These are phyloP conservation scores for Eupithecia vulgata DNA, from an alignment of 2,888 invertebrate genomes.

Conservation along the genomic window DNA sequence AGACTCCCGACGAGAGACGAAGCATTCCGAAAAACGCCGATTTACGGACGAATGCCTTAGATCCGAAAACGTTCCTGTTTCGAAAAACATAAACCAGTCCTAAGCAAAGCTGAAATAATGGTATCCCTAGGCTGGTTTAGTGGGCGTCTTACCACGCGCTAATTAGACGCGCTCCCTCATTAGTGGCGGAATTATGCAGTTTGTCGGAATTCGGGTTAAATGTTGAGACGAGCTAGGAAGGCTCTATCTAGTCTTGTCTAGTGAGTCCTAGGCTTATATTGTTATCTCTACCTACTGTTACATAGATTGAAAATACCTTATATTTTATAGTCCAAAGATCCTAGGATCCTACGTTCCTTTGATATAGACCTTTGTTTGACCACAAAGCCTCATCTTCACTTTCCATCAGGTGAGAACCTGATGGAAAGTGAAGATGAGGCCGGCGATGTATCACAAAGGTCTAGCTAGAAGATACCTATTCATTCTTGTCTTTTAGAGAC, in stretches of 20 bases:
- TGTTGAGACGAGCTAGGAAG: constrained; percentile 39
- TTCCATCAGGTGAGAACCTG: too few relatives aligned
- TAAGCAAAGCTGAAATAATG: constrained; percentile 5
- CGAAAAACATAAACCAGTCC: background rate
- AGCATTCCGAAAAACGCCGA: background rate
- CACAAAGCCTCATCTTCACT: too few relatives aligned
- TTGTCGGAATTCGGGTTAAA: constrained; percentile 80
- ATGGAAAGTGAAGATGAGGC: too few relatives aligned
- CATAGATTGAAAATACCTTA: too few relatives aligned
- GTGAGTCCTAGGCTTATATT: background rate
- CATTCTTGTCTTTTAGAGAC: too few relatives aligned
- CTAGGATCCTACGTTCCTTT: too few relatives aligned
- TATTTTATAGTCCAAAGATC: too few relatives aligned
- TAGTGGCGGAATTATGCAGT: constrained; percentile 82
- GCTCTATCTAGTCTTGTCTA: background rate
- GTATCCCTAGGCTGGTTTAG: constrained; percentile 56
- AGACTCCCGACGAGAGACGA: background rate
- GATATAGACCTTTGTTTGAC: too few relatives aligned
- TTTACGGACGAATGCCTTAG: background rate
- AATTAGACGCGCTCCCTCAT: constrained; percentile 82
- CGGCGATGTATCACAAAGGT: too few relatives aligned
- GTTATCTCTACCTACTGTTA: too few relatives aligned
- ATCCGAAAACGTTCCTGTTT: background rate
- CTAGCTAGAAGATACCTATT: too few relatives aligned
- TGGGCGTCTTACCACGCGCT: constrained; percentile 80